Evolutionary conservation across 2,113 vertebrate genomes (phyloP), one percentile per base, ranked within the genome.

Genomic region (Clarias magur): DNA sequence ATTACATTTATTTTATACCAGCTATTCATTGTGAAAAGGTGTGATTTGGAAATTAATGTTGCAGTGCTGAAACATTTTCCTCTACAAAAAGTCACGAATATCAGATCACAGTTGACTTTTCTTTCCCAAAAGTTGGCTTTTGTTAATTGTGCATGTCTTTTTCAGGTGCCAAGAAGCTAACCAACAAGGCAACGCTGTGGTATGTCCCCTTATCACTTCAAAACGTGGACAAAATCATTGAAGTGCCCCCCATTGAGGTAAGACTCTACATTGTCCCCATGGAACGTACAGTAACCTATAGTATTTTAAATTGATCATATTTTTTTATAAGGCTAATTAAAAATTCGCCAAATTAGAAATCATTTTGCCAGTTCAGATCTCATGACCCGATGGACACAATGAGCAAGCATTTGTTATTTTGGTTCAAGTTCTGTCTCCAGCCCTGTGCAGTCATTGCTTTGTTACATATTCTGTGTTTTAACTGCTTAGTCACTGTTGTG

Each of bases 171-270:
- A 99, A 96, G 88, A 97, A 95, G 89, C 87, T 99, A 94, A 96
- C 98, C 5, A 99, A 98, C 92, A 97, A 96, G 90, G 98, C 98
- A 0, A 95, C 96, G 0, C 92, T 99, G 89, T 99, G 98, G 98
- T 99, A 99, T 0, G 98, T 99, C 83, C 97, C 98, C 0, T 94
- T 97, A 86, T 98, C 98, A 6, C 94, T 99, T 90, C 92, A 96
- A 92, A 97, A 99, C 0, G 96, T 98, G 72, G 95, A 97, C 92
- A 98, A 97, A 93, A 94, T 99, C 89, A 89, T 95, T 19, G 96
- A 99, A 88, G 98, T 99, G 89, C 98, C 98, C 6, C 95, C 97
- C 0, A 96, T 99, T 25, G 93, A 97, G 97, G 98, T 99, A 95
- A 93, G 93, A 85, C n/a, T 17, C 25, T 15, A 21, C 19, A 25